phyloP scores from a whole-genome alignment of 2,888 invertebrate species.

The Synergus itoensis region DNA sequence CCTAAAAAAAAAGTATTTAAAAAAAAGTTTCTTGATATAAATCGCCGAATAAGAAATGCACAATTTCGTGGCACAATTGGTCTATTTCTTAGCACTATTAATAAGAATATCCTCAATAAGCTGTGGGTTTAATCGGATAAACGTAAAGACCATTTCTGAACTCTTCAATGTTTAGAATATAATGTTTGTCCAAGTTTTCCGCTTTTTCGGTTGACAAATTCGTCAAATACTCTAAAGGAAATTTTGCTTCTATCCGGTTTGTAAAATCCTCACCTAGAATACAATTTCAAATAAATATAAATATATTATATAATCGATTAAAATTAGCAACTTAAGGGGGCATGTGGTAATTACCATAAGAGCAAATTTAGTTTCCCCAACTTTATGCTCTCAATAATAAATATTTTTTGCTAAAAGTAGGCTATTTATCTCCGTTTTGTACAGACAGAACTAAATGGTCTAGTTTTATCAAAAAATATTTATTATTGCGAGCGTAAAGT shows the following conservation, averaged over 20 bases:
- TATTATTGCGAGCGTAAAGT: too few relatives aligned
- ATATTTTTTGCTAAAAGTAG: too few relatives aligned
- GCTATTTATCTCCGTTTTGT: too few relatives aligned
- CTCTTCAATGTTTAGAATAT: constrained; percentile 64
- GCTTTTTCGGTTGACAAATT: constrained; percentile 50
- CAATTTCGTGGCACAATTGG: background rate
- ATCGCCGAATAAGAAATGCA: background rate
- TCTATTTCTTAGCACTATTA: background rate
- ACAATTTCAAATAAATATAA: constrained; percentile 42
- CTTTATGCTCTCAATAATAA: too few relatives aligned
- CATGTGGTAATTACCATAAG: too few relatives aligned
- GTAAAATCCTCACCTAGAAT: constrained; percentile 31
- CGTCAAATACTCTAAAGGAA: constrained; percentile 61
- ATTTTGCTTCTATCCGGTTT: constrained; percentile 47
- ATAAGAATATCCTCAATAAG: constrained; percentile 48
- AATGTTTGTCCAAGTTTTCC: constrained; percentile 55
- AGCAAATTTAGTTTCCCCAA: too few relatives aligned
- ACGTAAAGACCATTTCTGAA: constrained; percentile 62
- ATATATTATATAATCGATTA: background rate
- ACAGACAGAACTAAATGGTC: too few relatives aligned
- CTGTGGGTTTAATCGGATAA: constrained; percentile 57
- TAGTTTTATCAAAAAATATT: too few relatives aligned
- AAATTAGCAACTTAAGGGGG: background rate
- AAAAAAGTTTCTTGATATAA: constrained; percentile 3
- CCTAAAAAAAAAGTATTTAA: too few relatives aligned